These are phyloP conservation scores for Sternarchorhynchus goeldii DNA, from an alignment of 2,797 vertebrate species.

Conservation along the genomic window DNA sequence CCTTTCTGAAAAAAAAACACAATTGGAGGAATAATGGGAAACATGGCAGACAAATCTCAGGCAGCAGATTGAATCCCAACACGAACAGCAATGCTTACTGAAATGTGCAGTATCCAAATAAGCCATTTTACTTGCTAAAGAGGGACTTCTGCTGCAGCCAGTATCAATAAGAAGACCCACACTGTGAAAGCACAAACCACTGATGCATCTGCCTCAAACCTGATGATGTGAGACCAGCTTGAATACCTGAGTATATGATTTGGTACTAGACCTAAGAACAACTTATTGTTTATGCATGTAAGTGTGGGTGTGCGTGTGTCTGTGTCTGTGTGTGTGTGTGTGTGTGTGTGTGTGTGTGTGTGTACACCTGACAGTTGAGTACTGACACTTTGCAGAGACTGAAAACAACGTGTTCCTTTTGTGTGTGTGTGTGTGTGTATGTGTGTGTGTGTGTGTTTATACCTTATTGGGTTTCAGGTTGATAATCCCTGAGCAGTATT, in stretches of 20 bases:
- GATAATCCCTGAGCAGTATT: constrained; percentile 61
- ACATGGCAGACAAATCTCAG: constrained; percentile 35
- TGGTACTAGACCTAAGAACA: not conserved
- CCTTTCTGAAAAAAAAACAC: constrained; percentile 29
- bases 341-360: not conserved
- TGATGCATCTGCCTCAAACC: not conserved
- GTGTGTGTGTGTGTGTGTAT: not conserved
- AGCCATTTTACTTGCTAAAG: constrained; percentile 32
- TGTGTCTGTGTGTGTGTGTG: not conserved
- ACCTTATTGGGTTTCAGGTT: not conserved
- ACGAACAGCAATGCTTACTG: constrained; percentile 43
- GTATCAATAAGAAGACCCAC: not conserved
- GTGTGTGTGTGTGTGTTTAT: not conserved
- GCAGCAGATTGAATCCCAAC: constrained; percentile 42
- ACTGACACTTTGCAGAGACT: not conserved
- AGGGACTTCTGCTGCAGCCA: not conserved
- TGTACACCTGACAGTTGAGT: not conserved
- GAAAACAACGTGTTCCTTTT: constrained; percentile 5
- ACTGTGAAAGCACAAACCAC: not conserved
- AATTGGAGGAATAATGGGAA: constrained; percentile 50
- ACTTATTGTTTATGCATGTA: too few relatives aligned
- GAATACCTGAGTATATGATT: not conserved
- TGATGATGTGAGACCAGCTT: not conserved
- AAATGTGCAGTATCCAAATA: constrained; percentile 34
- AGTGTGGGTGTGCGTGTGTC: not conserved